These are phyloP conservation scores for Melopsittacus undulatus DNA, from an alignment of 2,797 vertebrate genomes.

Conservation along the genomic window DNA sequence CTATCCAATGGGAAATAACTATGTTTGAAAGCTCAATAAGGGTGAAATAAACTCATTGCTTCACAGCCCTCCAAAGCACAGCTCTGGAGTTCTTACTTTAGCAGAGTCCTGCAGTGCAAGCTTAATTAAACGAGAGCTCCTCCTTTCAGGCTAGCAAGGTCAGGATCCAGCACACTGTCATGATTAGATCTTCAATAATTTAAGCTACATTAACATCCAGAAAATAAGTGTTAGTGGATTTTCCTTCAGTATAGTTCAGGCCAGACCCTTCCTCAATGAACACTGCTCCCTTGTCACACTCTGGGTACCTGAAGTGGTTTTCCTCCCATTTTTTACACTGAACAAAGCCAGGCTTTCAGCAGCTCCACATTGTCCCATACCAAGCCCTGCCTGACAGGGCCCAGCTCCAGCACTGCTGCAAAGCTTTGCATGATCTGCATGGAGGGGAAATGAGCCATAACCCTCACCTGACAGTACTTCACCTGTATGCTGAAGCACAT, in stretches of 20 bases:
- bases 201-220: neutral
- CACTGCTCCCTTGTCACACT: neutral
- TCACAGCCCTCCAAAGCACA: neutral
- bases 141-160: neutral
- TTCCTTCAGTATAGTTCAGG: neutral
- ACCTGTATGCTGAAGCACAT: neutral
- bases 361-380: neutral
- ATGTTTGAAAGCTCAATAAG: neutral
- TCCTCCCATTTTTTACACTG: neutral
- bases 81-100: neutral
- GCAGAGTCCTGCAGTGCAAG: neutral
- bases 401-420: neutral
- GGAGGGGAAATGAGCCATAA: neutral
- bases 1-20: neutral
- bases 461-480: neutral
- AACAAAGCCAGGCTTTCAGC: neutral
- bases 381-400: neutral
- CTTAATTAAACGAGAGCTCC: slow-evolving; percentile 20
- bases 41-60: neutral
- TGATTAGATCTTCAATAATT: slow-evolving; percentile 21
- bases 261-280: neutral
- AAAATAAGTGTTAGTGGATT: neutral
- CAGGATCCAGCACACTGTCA: neutral
- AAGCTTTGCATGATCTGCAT: neutral
- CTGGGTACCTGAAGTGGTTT: rapidly evolving